phyloP scores from a whole-genome alignment of 2,797 vertebrate species.

The Diglossa cyanea region DNA sequence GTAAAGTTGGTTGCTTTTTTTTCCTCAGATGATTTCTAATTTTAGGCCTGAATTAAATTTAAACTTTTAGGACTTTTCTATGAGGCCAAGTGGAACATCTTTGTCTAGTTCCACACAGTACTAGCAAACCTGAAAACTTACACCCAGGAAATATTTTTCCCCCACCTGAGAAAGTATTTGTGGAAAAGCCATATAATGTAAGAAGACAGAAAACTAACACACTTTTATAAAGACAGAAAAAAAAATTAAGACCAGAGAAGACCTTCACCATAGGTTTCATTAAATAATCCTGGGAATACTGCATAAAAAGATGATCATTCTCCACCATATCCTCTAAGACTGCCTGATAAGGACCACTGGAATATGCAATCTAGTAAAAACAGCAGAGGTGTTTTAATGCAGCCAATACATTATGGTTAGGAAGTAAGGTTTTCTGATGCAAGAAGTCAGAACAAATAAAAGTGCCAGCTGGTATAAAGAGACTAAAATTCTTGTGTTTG shows the following conservation, averaged over 20 bases:
- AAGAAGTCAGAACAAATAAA: background rate
- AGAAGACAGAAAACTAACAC: background rate
- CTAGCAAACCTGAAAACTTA: background rate
- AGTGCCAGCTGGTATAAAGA: background rate
- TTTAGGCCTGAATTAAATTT: background rate
- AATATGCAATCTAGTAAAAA: background rate
- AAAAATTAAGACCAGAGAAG: background rate
- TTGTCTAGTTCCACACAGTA: background rate
- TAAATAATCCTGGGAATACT: background rate
- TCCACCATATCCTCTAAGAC: background rate
- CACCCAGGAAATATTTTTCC: background rate
- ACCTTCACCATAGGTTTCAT: background rate
- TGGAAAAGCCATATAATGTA: background rate
- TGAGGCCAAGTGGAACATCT: background rate
- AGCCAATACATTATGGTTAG: background rate
- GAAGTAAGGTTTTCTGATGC: background rate
- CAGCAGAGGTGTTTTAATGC: background rate
- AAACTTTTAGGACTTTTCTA: background rate
- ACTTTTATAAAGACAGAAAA: background rate
- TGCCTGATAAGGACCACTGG: background rate
- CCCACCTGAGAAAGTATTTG: background rate
- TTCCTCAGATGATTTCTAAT: background rate
- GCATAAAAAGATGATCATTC: background rate
- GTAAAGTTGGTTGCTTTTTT: background rate
- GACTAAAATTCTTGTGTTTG: background rate